Conservation (phyloP, 2,888 invertebrate species). For the Biston betularia region DNA sequence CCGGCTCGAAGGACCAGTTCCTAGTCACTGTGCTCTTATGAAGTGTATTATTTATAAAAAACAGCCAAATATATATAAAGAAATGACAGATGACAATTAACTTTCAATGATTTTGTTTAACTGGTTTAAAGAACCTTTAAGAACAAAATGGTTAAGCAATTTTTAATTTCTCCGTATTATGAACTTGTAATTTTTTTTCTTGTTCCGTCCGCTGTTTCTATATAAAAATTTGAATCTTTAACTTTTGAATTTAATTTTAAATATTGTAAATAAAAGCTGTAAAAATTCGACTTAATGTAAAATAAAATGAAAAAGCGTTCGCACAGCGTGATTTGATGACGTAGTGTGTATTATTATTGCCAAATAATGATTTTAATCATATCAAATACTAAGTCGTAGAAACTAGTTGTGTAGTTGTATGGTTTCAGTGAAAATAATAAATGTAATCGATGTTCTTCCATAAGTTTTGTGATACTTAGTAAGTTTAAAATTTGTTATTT, state of each 20-base stretch:
- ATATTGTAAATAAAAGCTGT: not conserved
- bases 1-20: too few relatives aligned
- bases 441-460: slow-evolving; percentile 53
- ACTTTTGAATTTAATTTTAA: not conserved
- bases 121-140: too few relatives aligned
- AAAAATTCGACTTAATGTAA: slow-evolving; percentile 42
- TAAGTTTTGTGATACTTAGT: slow-evolving; percentile 35
- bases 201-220: slow-evolving; percentile 10
- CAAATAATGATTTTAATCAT: slow-evolving; percentile 61
- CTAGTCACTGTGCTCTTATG: too few relatives aligned
- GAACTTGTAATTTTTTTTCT: not conserved
- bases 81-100: too few relatives aligned
- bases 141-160: too few relatives aligned
- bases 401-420: slow-evolving; percentile 4
- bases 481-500: not conserved
- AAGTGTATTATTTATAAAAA: too few relatives aligned
- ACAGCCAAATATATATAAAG: too few relatives aligned
- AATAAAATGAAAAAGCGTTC: slow-evolving; percentile 50
- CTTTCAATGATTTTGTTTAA: too few relatives aligned
- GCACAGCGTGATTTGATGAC: slow-evolving; percentile 82
- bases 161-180: too few relatives aligned
- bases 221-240: not conserved
- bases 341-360: slow-evolving; percentile 67
- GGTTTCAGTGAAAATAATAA: not conserved
- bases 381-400: slow-evolving; percentile 50